Percentiles rank a stretch among this genome's conserved stretches.
phyloP scores from a whole-genome alignment of 1,140 invertebrate species.

The Drosophila truncata region DNA sequence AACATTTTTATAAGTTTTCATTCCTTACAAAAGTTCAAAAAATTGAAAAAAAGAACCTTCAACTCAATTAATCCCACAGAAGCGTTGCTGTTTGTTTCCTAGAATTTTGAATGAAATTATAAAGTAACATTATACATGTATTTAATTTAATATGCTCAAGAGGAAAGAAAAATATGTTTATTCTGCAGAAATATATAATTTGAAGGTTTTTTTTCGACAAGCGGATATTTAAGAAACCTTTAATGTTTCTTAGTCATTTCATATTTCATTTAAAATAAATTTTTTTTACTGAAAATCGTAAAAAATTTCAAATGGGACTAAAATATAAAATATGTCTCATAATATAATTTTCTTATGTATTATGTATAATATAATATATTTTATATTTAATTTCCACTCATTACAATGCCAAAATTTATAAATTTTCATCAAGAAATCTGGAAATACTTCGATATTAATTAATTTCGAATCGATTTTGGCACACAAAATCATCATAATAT shows the following conservation, averaged over 20 bases:
- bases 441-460: too few relatives aligned
- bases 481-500: neutral
- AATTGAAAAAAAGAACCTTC: neutral
- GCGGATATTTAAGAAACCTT: neutral
- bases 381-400: neutral
- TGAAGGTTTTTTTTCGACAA: neutral
- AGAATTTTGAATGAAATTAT: slow-evolving; percentile 3
- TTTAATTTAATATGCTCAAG: neutral
- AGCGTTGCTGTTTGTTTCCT: neutral
- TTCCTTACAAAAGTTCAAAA: neutral
- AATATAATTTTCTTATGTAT: too few relatives aligned
- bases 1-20: neutral
- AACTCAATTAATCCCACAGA: neutral
- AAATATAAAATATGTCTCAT: neutral
- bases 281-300: neutral
- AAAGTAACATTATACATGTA: neutral
- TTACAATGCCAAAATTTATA: neutral
- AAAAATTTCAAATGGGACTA: neutral
- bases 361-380: too few relatives aligned
- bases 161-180: neutral
- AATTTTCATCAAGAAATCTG: neutral
- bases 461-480: too few relatives aligned
- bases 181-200: neutral
- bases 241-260: neutral
- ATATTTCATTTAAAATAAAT: neutral